Evolutionary conservation across 2,113 vertebrate genomes (phyloP), one percentile per base, ranked within the genome.

Genomic region (Carassius carassius): DNA sequence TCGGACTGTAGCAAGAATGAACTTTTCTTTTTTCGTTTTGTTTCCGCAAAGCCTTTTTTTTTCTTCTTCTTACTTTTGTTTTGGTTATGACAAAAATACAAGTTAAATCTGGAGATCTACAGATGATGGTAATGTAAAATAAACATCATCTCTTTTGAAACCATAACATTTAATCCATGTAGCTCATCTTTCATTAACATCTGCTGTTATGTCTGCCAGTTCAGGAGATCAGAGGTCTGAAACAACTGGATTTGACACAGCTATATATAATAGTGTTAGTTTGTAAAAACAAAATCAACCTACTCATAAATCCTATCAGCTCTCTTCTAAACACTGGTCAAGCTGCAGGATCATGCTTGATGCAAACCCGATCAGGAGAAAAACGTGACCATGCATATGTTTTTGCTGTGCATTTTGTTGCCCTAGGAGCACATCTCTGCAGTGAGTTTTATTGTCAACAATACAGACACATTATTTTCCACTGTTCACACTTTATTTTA

Each of bases 301-400:
- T 51, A 21, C 60, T 29, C 62, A 81, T 81, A 81, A 81, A 81
- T 81, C 78, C 62, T 69, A 47, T 51, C 41, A 11, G 78, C 19
- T 21, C 12, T 81, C 47, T 67, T 69, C 78, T 69, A 81, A 81
- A 69, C 78, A 81, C 44, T 51, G 78, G 78, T 69, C 62, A 69
- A 21, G 62, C 62, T 81, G 60, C 35, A 44, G 69, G 21, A 44
- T 44, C 73, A 49, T 49, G 73, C 44, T 76, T 29, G 44, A 76
- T 32, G 73, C 73, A 51, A 29, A 76, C 13, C 74, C 7, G 14
- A 49, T 54, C 49, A 19, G 51, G 47, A 76, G 74, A 29, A 76
- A 32, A 76, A 76, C 8, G 3, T 51, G 25, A 11, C n/a, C 49
- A 21, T 76, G 47, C 74, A 29, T 76, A 51, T 11, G 23, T 51